Percentiles rank a stretch among this genome's conserved stretches.
These are phyloP conservation scores for Coracopsis vasa DNA, from an alignment of 2,113 vertebrate species.

Conservation along the genomic window DNA sequence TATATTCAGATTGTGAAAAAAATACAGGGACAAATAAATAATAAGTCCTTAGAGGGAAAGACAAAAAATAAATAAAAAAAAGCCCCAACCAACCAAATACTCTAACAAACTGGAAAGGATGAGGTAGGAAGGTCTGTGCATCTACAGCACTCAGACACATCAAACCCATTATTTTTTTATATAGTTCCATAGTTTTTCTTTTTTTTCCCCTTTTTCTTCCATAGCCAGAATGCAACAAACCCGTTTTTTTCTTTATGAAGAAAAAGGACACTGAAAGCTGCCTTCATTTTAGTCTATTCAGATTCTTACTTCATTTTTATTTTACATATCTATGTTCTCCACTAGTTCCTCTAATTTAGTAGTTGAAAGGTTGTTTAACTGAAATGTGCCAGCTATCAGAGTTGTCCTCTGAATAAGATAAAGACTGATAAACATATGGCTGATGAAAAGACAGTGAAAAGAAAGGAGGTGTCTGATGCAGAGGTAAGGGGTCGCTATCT, in stretches of 20 bases:
- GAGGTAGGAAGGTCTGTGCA: fast-evolving
- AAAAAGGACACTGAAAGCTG: neutral
- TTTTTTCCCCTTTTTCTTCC: neutral
- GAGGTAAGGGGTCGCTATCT: fast-evolving
- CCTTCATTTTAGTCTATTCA: neutral
- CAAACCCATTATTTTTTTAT: fast-evolving
- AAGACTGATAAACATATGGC: neutral
- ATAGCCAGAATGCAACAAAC: neutral
- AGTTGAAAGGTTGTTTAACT: neutral
- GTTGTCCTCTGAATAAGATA: neutral
- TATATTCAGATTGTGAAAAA: neutral
- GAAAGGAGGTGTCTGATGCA: neutral
- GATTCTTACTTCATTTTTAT: neutral
- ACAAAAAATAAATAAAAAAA: neutral
- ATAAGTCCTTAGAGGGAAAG: neutral
- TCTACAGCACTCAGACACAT: neutral
- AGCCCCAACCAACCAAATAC: neutral
- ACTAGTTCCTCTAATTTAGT: neutral
- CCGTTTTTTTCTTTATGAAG: neutral
- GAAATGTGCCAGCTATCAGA: neutral
- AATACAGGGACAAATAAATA: neutral
- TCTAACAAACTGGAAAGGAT: neutral
- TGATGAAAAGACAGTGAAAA: neutral
- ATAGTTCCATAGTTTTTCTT: neutral
- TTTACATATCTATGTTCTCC: neutral